Evolutionary conservation across 1,140 invertebrate genomes (phyloP), one percentile per base, ranked within the genome.

Genomic region (Tribolium madens): DNA sequence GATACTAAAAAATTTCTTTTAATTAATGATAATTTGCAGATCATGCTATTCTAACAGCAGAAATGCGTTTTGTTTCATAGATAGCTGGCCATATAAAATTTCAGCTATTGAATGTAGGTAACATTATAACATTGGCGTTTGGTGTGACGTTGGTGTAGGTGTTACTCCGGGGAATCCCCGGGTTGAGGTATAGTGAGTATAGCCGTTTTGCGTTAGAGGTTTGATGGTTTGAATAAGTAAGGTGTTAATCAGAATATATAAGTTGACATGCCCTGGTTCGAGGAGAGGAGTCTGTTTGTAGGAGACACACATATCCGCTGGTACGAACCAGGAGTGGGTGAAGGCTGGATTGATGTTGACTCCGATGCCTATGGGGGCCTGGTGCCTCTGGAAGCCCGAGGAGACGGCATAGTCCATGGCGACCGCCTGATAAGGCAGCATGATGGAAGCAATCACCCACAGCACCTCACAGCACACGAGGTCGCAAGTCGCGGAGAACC

Each of bases 291-390:
- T 89, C 89, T 92, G 91, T 91, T 92, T 94, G 89, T 93, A 93
- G 88, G 92, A 91, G 87, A 92, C 92, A 92, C 93, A 95, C 87
- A 95, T 91, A 90, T 95, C 93, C 90, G 93, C 92, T 90, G 93
- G 93, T 92, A 95, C 93, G 90, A 95, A 95, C 94, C 94, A 96
- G 88, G 94, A 95, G 90, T 95, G 94, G 84, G 93, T 93, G 89
- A 95, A 96, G 83, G 89, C 86, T 46, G 88, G 87, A 82, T 89
- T 90, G 87, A 88, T 89, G 88, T 89, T 90, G 85, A 89, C 87
- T 81, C 87, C 91, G 83, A 91, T 87, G 82, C 90, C 91, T 76
- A 90, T 89, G 48, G 90, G 88, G 79, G 91, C 89, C 86, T 93
- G 90, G 78, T 91, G 93, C 77, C 91, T 88, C 83, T 94, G 93